Percentiles rank a stretch among this genome's conserved stretches.
phyloP scores from a whole-genome alignment of 2,113 vertebrate genomes.

The Balaenoptera acutorostrata region DNA sequence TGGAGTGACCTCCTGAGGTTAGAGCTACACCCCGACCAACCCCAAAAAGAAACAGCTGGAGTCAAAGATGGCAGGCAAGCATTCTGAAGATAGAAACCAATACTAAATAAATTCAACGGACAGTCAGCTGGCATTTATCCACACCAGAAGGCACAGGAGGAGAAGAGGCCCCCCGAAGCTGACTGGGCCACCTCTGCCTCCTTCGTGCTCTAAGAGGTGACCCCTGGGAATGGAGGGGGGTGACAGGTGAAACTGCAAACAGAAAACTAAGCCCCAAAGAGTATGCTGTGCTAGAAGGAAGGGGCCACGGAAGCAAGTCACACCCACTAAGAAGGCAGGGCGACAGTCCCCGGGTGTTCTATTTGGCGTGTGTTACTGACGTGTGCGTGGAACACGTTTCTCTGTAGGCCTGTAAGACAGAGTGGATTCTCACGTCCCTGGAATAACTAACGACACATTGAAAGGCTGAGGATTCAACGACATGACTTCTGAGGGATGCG shows the following conservation, averaged over 20 bases:
- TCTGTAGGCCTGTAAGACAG: not conserved
- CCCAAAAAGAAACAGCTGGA: not conserved
- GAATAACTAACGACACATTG: not conserved
- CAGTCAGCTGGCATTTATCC: not conserved
- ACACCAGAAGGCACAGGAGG: too few species aligned
- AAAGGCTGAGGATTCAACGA: not conserved
- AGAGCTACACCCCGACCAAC: not conserved
- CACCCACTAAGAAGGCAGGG: fast-evolving
- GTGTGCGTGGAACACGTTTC: fast-evolving
- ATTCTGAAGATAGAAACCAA: not conserved
- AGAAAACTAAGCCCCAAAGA: not conserved
- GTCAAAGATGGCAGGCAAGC: not conserved
- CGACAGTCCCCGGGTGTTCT: too few species aligned
- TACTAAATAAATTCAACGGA: not conserved
- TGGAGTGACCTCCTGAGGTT: not conserved
- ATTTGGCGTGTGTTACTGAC: fast-evolving
- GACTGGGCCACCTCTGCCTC: not conserved
- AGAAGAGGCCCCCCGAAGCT: too few species aligned
- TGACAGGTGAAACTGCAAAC: not conserved
- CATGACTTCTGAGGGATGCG: not conserved
- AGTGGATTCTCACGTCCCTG: not conserved
- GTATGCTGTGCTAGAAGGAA: not conserved
- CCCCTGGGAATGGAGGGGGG: not conserved
- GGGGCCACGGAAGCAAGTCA: not conserved
- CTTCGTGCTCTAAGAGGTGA: not conserved